Evolutionary conservation across 2,797 vertebrate species (phyloP).

Genomic region (Holocentrus rufus): DNA sequence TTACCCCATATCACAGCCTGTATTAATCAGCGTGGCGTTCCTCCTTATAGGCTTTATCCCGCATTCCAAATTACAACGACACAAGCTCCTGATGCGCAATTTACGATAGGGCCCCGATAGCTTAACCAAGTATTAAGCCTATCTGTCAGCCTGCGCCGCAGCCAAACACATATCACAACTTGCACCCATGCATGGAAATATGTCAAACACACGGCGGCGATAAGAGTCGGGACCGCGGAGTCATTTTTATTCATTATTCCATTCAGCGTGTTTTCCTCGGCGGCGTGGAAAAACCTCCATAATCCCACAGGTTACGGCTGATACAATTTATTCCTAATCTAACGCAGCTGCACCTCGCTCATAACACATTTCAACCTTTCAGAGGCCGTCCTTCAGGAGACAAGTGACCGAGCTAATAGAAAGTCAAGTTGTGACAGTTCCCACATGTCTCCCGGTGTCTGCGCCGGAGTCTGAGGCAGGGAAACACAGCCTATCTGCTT

Average conservation of each 20-base stretch:
- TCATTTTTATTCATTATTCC: not conserved
- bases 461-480: constrained; percentile 53
- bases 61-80: constrained; percentile 37
- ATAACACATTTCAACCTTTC: constrained; percentile 45
- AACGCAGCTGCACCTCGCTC: constrained; percentile 44
- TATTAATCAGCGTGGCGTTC: constrained; percentile 68
- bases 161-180: constrained; percentile 17
- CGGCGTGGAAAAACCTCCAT: not conserved
- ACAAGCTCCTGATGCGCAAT: constrained; percentile 30
- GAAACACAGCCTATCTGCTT: constrained; percentile 49
- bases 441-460: constrained; percentile 27
- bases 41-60: constrained; percentile 37
- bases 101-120: constrained; percentile 31
- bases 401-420: constrained; percentile 59
- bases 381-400: constrained; percentile 60
- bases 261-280: constrained; percentile 22
- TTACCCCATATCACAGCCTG: constrained; percentile 51
- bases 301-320: constrained; percentile 30
- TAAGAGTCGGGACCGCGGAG: constrained; percentile 36
- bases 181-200: constrained; percentile 32
- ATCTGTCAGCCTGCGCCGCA: constrained; percentile 30
- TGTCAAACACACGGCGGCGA: constrained; percentile 39
- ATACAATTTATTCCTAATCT: constrained; percentile 31
- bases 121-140: constrained; percentile 35
- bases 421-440: constrained; percentile 55